Evolutionary conservation across 2,113 vertebrate species (phyloP).

Genomic region (Proteles cristata): DNA sequence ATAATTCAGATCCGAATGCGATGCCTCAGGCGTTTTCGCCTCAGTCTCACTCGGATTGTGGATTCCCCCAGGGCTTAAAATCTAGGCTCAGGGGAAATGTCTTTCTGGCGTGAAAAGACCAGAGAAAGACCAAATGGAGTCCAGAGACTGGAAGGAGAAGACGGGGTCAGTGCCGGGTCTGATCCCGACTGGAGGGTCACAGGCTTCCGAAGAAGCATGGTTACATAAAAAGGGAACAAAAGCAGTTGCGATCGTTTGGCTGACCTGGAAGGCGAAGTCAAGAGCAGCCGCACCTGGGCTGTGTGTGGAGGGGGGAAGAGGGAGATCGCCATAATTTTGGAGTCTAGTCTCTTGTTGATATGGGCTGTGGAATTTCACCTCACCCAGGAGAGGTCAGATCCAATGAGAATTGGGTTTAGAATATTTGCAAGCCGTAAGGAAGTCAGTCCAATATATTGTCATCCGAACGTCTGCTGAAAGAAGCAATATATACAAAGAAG

Average conservation of each 20-base stretch:
- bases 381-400: neutral
- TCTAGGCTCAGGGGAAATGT: neutral
- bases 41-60: neutral
- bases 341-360: neutral
- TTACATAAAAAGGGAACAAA: neutral
- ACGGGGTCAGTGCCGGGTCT: neutral
- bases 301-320: fast-evolving
- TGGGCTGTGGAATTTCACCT: neutral
- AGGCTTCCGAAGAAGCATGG: neutral
- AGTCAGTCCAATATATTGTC: neutral
- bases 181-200: neutral
- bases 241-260: fast-evolving
- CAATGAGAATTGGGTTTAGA: neutral
- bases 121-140: neutral
- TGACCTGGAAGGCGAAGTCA: fast-evolving
- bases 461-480: neutral
- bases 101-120: neutral
- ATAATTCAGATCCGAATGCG: neutral
- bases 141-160: neutral
- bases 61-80: neutral
- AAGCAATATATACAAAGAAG: neutral
- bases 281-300: neutral
- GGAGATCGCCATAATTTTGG: neutral
- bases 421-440: neutral
- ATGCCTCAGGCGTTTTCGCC: neutral